Evolutionary conservation across 2,888 invertebrate genomes (phyloP).

Genomic region (Orthosia gracilis): DNA sequence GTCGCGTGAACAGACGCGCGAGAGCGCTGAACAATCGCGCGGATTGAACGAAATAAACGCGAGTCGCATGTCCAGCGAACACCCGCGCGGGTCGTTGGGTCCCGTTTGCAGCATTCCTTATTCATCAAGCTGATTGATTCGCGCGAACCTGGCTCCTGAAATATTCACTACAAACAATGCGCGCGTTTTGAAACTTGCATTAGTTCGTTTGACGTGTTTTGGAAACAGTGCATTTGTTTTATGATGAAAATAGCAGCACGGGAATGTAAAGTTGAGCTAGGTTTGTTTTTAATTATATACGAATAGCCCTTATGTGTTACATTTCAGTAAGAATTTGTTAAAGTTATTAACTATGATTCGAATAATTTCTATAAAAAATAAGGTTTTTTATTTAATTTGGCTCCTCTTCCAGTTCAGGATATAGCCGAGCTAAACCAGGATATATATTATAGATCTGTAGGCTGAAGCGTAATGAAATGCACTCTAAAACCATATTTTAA

Average conservation of each 20-base stretch:
- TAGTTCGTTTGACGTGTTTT: background rate
- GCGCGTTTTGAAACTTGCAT: background rate
- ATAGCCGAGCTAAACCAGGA: background rate
- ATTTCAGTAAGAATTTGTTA: no score
- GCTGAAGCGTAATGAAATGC: background rate
- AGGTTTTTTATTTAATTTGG: background rate
- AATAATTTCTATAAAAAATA: background rate
- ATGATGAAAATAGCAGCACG: background rate
- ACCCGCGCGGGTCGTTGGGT: background rate
- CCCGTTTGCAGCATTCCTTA: conserved; percentile 29
- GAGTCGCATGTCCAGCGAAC: background rate
- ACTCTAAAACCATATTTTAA: conserved; percentile 31
- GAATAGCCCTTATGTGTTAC: background rate
- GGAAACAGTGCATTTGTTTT: background rate
- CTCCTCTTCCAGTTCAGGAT: background rate
- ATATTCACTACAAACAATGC: conserved; percentile 30
- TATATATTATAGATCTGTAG: background rate
- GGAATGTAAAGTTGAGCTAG: background rate
- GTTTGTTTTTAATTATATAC: background rate
- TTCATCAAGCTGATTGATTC: conserved; percentile 42
- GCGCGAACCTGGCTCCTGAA: conserved; percentile 3
- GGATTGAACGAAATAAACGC: background rate
- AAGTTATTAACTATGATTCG: background rate
- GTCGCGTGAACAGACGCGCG: background rate
- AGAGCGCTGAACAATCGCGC: background rate